Evolutionary conservation across 1,140 invertebrate genomes (phyloP).

Genomic region (Hycleus cichorii): DNA sequence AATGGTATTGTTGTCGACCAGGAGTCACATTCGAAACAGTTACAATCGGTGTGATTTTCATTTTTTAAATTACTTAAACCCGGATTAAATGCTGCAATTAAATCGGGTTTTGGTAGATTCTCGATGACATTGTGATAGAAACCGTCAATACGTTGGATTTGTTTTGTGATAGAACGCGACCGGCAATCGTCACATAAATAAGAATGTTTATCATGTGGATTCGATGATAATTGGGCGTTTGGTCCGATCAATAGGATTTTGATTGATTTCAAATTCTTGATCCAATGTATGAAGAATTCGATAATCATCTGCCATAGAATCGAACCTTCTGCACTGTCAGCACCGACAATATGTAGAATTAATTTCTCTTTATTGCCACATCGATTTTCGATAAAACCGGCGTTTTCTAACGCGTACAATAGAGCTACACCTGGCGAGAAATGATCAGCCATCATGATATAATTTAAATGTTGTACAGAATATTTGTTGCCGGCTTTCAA

Average conservation of each 20-base stretch:
- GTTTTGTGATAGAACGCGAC: constrained; percentile 15
- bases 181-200: constrained; percentile 10
- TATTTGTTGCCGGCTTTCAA: neutral
- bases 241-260: constrained; percentile 34
- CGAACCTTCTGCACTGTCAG: constrained; percentile 24
- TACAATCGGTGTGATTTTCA: constrained; percentile 18
- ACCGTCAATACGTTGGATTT: constrained; percentile 16
- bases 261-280: constrained; percentile 25
- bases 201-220: constrained; percentile 11
- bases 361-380: constrained; percentile 17
- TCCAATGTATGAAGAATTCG: constrained; percentile 31
- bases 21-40: constrained; percentile 21
- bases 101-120: constrained; percentile 27
- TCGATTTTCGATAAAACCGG: constrained; percentile 16
- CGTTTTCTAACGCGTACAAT: constrained; percentile 28
- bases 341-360: constrained; percentile 36
- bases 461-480: constrained; percentile 1
- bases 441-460: constrained; percentile 11
- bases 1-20: constrained; percentile 32
- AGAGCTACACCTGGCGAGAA: constrained; percentile 27
- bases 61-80: constrained; percentile 24
- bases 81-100: constrained; percentile 38
- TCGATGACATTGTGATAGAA: constrained; percentile 30
- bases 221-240: constrained; percentile 9
- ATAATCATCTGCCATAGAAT: constrained; percentile 30